Evolutionary conservation across 1,140 invertebrate species (phyloP), one percentile per base, ranked within the genome.

Genomic region (Drosophila arizonae): DNA sequence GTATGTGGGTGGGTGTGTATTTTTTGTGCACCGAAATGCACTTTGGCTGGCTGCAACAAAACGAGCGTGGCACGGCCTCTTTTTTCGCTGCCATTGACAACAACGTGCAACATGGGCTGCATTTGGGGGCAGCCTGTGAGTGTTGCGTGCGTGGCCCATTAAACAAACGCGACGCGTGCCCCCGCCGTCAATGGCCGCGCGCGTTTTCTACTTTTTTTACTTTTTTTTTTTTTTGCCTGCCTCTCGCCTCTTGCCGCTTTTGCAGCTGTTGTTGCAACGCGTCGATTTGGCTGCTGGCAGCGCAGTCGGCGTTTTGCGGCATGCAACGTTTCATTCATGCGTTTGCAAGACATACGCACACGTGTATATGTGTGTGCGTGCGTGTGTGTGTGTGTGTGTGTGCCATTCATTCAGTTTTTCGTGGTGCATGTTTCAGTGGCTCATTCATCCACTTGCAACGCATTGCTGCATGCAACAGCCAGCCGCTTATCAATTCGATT

Each of bases 321-420:
- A 60, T 77, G 75, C 77, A 79, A 77, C 81, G 67, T 87, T 85
- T 87, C 81, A 85, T 85, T 85, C 81, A 85, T 85, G 81, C 81
- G 66, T 79, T 84, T 71, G 66, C 36, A 8, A 24, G 0, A 39
- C 36, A 39, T 8, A 39, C 36, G 17, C n/a, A 11, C 33, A 6
- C 62, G 43, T 43, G 26, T 41, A 11, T 41, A n/a, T 30, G 26
- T 65, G 55, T 45, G 61, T 61, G 68, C 57, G 68, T 72, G 68
- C 72, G 79, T 66, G 79, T 57, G 67, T 73, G 68, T 72, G 56
- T 66, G 81, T 79, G 76, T 79, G 74, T 77, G 77, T 58, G 65
- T 55, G 67, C 9, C 21, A 81, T 87, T 87, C 81, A 84, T 84
- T 84, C 81, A 84, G 75, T 70, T 69, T 60, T 73, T 69, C 63